These are phyloP conservation scores for Invenusta paracnida DNA, from an alignment of 2,888 invertebrate genomes.

Conservation along the genomic window DNA sequence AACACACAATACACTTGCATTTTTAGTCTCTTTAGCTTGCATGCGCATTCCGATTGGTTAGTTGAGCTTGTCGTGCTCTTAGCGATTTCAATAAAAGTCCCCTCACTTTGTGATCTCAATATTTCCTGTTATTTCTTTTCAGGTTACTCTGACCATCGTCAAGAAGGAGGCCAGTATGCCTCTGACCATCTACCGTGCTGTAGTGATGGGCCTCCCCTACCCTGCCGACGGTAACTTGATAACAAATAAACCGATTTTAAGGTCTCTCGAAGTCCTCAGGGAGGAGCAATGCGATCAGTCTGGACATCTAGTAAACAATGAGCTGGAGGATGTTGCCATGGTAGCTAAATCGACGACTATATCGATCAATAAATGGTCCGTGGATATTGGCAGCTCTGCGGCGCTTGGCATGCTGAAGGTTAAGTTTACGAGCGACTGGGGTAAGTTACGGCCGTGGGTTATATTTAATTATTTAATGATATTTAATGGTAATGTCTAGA, in stretches of 20 bases:
- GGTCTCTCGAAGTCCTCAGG: not conserved
- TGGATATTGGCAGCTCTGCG: not conserved
- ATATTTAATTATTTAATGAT: too few species aligned
- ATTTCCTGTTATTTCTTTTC: too few species aligned
- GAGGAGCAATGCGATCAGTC: not conserved
- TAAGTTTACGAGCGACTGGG: not conserved
- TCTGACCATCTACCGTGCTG: not conserved
- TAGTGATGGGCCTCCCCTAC: not conserved
- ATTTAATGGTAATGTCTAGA: too few species aligned
- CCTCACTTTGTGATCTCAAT: too few species aligned
- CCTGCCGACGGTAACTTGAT: not conserved
- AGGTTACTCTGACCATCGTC: too few species aligned
- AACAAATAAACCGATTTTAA: not conserved
- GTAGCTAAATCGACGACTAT: not conserved
- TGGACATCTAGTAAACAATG: not conserved
- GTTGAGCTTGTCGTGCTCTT: too few species aligned
- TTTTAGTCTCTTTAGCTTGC: too few species aligned
- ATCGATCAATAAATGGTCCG: not conserved
- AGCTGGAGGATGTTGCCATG: not conserved
- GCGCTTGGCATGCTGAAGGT: not conserved
- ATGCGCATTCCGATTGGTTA: too few species aligned
- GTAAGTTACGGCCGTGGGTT: too few species aligned
- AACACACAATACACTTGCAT: too few species aligned
- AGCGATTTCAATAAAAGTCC: too few species aligned
- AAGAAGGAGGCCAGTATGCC: too few species aligned